Percentiles rank a stretch among this genome's conserved stretches.
Evolutionary conservation across 2,113 vertebrate species (phyloP).

Genomic region (Cephalopterus ornatus): DNA sequence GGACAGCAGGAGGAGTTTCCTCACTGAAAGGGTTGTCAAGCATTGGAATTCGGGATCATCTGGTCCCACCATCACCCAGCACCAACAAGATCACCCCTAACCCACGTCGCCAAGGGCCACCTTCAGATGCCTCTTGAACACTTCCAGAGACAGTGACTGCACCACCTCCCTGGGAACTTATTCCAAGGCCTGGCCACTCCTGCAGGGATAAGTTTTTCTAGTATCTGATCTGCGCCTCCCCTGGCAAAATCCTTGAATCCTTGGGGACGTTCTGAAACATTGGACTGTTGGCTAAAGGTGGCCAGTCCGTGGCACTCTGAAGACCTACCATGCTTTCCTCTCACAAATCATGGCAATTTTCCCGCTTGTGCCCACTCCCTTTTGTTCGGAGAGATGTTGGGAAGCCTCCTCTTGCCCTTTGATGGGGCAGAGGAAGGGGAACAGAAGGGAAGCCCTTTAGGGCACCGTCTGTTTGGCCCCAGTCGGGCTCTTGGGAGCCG

Average conservation of each 20-base stretch:
- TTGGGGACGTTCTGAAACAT: background rate
- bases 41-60: background rate
- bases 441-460: background rate
- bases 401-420: background rate
- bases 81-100: background rate
- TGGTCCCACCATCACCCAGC: background rate
- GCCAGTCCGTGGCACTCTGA: fast-evolving
- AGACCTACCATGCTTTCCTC: background rate
- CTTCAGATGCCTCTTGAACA: background rate
- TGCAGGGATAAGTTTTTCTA: fast-evolving
- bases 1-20: background rate
- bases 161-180: background rate
- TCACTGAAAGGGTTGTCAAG: background rate
- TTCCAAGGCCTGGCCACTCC: background rate
- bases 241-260: background rate
- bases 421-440: background rate
- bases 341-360: background rate
- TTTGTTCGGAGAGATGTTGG: background rate
- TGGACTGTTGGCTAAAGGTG: background rate
- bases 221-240: background rate
- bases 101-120: background rate
- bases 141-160: background rate
- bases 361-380: background rate
- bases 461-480: fast-evolving
- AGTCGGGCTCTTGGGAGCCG: background rate